Conservation (phyloP, 2,888 invertebrate species). For the Trichogramma dendrolimi region DNA sequence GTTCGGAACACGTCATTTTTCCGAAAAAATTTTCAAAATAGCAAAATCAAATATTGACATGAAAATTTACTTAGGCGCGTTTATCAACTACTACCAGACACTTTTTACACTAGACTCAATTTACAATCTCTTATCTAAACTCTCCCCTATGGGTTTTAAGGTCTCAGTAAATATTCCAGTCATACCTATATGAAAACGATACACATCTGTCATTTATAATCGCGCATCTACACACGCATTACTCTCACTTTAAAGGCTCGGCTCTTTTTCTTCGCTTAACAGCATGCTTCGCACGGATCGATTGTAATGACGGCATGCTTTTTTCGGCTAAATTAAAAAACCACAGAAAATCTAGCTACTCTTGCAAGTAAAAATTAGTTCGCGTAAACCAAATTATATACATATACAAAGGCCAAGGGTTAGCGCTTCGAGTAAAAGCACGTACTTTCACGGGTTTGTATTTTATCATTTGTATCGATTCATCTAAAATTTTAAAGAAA, state of each 20-base stretch:
- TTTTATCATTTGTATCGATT: slow-evolving; percentile 33
- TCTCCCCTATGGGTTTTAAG: neutral
- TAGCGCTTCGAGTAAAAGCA: slow-evolving; percentile 41
- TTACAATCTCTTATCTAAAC: slow-evolving; percentile 7
- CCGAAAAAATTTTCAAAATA: neutral
- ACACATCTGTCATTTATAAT: neutral
- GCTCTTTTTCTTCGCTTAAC: slow-evolving; percentile 4
- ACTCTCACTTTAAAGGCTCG: slow-evolving; percentile 23
- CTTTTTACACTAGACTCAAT: slow-evolving; percentile 1
- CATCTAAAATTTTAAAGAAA: slow-evolving; percentile 1
- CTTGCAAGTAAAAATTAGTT: too few relatives aligned
- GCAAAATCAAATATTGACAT: neutral
- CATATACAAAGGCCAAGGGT: slow-evolving; percentile 17
- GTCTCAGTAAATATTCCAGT: neutral
- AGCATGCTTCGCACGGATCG: neutral
- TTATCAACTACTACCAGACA: too few relatives aligned
- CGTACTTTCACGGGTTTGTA: slow-evolving; percentile 52
- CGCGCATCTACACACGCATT: slow-evolving; percentile 8
- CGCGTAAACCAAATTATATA: too few relatives aligned
- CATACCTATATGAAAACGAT: neutral
- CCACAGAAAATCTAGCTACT: too few relatives aligned
- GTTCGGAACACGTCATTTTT: neutral
- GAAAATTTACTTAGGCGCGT: neutral
- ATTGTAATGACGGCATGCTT: too few relatives aligned
- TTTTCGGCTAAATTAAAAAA: too few relatives aligned